Evolutionary conservation across 2,113 vertebrate genomes (phyloP).

Genomic region (Rousettus leschenaultii): DNA sequence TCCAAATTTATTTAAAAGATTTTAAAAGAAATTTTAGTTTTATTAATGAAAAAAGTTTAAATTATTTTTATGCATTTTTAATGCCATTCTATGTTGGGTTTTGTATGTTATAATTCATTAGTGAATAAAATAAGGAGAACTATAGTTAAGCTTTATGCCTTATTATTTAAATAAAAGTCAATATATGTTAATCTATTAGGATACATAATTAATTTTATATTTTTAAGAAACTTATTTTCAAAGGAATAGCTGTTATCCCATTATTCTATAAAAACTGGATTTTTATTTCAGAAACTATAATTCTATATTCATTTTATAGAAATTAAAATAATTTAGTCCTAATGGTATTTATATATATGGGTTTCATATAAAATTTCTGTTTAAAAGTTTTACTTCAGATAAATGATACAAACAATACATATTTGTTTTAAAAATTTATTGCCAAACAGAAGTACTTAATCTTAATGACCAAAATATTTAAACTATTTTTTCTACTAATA

Average conservation of each 20-base stretch:
- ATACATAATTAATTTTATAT: neutral
- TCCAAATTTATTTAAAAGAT: neutral
- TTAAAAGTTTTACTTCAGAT: neutral
- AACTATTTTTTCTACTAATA: neutral
- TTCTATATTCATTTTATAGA: neutral
- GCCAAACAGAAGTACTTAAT: slow-evolving; percentile 19
- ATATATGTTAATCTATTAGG: neutral
- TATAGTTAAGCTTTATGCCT: neutral
- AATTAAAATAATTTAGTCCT: slow-evolving; percentile 23
- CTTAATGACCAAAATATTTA: slow-evolving; percentile 18
- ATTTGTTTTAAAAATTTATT: neutral
- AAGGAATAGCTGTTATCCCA: neutral
- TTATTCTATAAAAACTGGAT: neutral
- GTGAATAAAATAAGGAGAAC: neutral
- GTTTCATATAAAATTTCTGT: neutral
- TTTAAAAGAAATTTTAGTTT: slow-evolving; percentile 10
- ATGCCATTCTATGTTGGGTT: neutral
- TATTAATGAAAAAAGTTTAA: slow-evolving; percentile 3
- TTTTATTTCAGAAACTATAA: neutral
- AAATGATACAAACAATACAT: neutral
- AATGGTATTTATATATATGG: neutral
- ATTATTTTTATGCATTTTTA: neutral
- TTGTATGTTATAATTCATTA: slow-evolving; percentile 33
- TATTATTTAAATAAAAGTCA: slow-evolving; percentile 22
- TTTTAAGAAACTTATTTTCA: neutral